phyloP scores from a whole-genome alignment of 2,888 invertebrate species.

The Petrolisthes cinctipes region DNA sequence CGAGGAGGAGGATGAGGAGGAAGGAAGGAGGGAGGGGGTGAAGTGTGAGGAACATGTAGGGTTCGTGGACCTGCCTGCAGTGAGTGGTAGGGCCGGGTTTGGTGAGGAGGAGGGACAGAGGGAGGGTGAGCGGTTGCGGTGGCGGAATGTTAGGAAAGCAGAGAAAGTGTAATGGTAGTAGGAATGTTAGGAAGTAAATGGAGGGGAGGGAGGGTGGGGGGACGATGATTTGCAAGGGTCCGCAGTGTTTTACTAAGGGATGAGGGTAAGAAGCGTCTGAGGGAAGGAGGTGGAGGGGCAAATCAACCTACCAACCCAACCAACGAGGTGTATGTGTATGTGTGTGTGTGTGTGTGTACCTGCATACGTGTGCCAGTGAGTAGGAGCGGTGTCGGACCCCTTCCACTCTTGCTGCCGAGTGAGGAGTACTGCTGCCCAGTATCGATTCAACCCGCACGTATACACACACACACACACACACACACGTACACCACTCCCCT shows the following conservation, averaged over 20 bases:
- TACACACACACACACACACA: not conserved
- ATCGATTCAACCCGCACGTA: constrained; percentile 45
- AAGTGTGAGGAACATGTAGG: not conserved
- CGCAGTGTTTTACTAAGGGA: too few relatives aligned
- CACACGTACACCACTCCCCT: constrained; percentile 3
- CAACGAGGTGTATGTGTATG: too few relatives aligned
- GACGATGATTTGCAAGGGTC: not conserved
- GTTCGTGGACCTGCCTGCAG: not conserved
- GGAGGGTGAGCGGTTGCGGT: not conserved
- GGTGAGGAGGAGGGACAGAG: not conserved
- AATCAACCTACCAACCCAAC: too few relatives aligned
- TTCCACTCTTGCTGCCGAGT: constrained; percentile 1
- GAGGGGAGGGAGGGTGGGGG: not conserved
- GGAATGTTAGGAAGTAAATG: not conserved
- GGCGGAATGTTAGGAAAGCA: not conserved
- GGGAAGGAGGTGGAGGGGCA: too few relatives aligned
- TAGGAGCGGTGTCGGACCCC: too few relatives aligned
- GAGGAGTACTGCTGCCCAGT: constrained; percentile 34
- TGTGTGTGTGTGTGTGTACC: too few relatives aligned
- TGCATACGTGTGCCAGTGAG: too few relatives aligned
- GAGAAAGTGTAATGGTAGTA: not conserved
- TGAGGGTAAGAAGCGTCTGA: too few relatives aligned
- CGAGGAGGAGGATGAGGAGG: not conserved
- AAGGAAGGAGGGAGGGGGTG: not conserved
- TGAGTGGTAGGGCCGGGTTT: not conserved